Base-by-base conservation (phyloP, 2,797 vertebrate species). In the Pangasius mekongensis region DNA sequence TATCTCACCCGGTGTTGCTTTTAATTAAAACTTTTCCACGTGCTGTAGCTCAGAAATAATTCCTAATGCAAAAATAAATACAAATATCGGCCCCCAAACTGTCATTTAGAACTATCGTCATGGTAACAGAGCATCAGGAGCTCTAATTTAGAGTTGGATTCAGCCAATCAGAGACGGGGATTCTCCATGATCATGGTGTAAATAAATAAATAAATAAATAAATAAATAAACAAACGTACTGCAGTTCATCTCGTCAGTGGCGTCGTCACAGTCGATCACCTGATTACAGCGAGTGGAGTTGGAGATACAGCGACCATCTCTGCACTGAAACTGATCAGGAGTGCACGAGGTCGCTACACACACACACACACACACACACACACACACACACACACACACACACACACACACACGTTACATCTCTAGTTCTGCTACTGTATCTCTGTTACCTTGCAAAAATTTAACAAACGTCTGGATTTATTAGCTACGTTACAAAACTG, bases 221-320 rank as follows among this genome's bases (percentile, higher is more conserved):
- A 22, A 20, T 10, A 27, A 22, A 36, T 43, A 47, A 22, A 77
- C 6, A 47, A 64, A 56, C 98, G 96, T 94, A 99, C 98, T 95
- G 95, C 98, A 99, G 92, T 94, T 97, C 94, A 97, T 98, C 92
- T 99, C 98, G 90, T 99, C 98, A 0, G 97, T 98, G 91, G 97
- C 98, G 64, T 99, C 98, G 54, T 96, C 95, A 77, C 98, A 99
- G 92, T 99, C 98, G 83, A 98, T 94, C 90, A 98, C 95, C 95
- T 99, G 98, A 95, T 99, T 97, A 92, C 98, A 99, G 84, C 88
- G 97, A 82, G 97, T 97, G 54, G 98, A 97, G 94, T 97, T 98
- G 64, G 97, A 95, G 89, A 99, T 94, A 91, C 98, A 99, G 49
- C 91, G 90, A 47, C 98, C 97, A 16, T 98, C 98, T 88, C 95